A percentile compares a stretch with the other conserved stretches of the same genome.
These are phyloP conservation scores for Corbicula japonica DNA, from an alignment of 2,888 invertebrate genomes.

Conservation along the genomic window DNA sequence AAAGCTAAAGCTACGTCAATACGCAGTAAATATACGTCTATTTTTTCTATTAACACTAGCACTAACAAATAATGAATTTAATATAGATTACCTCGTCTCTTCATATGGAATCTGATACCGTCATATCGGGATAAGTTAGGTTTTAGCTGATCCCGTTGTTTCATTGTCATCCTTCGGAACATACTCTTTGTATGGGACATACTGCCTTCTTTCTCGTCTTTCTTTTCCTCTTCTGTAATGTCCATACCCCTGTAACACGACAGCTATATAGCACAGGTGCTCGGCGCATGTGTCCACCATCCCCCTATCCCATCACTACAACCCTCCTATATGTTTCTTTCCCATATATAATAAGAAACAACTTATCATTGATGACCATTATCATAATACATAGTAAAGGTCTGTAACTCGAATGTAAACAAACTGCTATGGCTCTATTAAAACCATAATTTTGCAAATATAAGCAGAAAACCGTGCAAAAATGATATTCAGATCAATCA, in stretches of 20 bases:
- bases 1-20: not conserved
- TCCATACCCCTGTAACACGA: constrained; percentile 43
- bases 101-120: constrained; percentile 62
- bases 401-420: not conserved
- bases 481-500: no score
- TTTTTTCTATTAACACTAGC: not conserved
- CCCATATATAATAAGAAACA: no score
- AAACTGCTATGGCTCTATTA: not conserved
- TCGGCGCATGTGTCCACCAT: not conserved
- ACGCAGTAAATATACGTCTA: not conserved
- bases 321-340: no score
- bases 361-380: not conserved
- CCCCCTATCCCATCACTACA: no score
- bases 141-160: constrained; percentile 17
- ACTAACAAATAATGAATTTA: not conserved
- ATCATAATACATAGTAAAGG: not conserved
- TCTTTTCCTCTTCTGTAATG: constrained; percentile 18
- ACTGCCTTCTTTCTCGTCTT: constrained; percentile 4
- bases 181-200: constrained; percentile 43
- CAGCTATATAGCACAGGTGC: not conserved
- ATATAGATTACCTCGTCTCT: constrained; percentile 47
- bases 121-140: constrained; percentile 63
- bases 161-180: constrained; percentile 51
- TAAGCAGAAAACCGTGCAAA: no score
- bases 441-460: no score